These are phyloP conservation scores for Dicaeum eximium DNA, from an alignment of 2,113 vertebrate species.

Conservation along the genomic window DNA sequence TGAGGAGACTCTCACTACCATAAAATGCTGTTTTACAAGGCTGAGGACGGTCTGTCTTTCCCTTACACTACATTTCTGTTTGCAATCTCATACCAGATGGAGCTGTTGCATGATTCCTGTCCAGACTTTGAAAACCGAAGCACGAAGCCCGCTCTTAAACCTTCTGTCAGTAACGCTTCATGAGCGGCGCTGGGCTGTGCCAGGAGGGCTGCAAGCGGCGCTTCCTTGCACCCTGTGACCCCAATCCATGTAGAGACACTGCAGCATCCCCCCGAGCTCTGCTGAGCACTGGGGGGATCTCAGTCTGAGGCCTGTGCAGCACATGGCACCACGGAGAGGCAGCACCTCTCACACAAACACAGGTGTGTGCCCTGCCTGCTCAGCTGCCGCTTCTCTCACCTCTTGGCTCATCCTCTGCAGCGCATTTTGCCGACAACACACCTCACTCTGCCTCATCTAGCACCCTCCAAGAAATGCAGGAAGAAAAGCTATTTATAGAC, in stretches of 20 bases:
- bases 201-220: neutral
- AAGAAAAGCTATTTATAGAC: neutral
- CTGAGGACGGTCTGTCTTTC: neutral
- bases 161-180: neutral
- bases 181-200: neutral
- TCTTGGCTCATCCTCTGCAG: neutral
- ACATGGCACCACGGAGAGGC: neutral
- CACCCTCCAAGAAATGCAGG: neutral
- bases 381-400: neutral
- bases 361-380: neutral
- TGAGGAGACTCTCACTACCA: neutral
- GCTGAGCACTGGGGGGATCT: neutral
- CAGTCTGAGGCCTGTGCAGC: neutral
- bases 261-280: neutral
- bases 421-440: neutral
- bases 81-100: slow-evolving; percentile 22
- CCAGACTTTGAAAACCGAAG: neutral
- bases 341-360: neutral
- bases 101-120: neutral
- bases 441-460: neutral
- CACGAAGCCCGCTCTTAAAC: slow-evolving; percentile 4
- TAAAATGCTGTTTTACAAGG: slow-evolving; percentile 32
- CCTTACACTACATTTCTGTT: neutral
- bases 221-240: neutral
- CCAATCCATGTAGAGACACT: neutral